phyloP scores from a whole-genome alignment of 2,797 vertebrate species.

The Sebastes cheni region DNA sequence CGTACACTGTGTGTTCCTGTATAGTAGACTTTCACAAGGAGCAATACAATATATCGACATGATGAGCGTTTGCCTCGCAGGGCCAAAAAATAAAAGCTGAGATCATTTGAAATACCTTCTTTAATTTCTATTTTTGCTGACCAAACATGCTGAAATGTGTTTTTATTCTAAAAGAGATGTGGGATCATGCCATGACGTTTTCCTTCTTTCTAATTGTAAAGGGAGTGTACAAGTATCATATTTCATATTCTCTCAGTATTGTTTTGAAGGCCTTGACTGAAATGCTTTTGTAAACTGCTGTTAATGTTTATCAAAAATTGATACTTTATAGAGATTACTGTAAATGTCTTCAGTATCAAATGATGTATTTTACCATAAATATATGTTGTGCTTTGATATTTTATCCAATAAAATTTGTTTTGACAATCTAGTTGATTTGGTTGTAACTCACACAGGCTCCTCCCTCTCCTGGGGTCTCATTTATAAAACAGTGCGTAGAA shows the following conservation, averaged over 20 bases:
- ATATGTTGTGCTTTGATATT: slow-evolving; percentile 46
- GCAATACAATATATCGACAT: neutral
- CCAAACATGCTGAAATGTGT: slow-evolving; percentile 33
- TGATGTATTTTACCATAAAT: slow-evolving; percentile 71
- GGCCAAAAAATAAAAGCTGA: slow-evolving; percentile 48
- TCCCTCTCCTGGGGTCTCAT: too few species aligned
- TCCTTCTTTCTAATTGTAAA: slow-evolving; percentile 34
- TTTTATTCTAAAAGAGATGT: slow-evolving; percentile 9
- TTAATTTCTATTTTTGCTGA: slow-evolving; percentile 2
- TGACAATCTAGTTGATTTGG: neutral
- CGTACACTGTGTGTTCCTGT: neutral
- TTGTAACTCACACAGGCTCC: too few species aligned
- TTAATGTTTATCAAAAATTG: slow-evolving; percentile 58
- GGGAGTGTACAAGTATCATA: slow-evolving; percentile 50
- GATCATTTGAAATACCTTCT: neutral
- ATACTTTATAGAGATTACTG: slow-evolving; percentile 68
- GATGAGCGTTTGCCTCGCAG: slow-evolving; percentile 33
- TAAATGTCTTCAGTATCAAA: slow-evolving; percentile 63
- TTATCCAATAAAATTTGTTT: slow-evolving; percentile 51
- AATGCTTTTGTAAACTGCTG: slow-evolving; percentile 65
- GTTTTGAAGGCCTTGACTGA: slow-evolving; percentile 41
- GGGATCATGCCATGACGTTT: slow-evolving; percentile 37
- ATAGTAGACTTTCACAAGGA: neutral
- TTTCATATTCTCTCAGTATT: slow-evolving; percentile 60
- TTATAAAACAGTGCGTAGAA: too few species aligned